phyloP scores from a whole-genome alignment of 2,888 invertebrate genomes.

The Cerastis rubricosa region DNA sequence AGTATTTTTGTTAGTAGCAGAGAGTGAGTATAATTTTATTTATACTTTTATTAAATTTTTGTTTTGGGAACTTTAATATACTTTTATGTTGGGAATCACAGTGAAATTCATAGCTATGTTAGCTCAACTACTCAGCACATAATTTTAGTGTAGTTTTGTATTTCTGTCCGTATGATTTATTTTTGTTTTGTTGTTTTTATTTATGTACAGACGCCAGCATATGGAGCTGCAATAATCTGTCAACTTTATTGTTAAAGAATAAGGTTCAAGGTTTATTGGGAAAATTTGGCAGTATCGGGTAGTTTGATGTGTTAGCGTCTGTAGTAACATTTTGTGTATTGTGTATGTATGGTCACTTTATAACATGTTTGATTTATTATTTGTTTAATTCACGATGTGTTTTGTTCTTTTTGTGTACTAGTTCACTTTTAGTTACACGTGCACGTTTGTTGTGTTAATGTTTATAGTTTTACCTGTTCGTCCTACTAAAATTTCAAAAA shows the following conservation, averaged over 20 bases:
- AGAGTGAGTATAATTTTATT: neutral
- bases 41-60: neutral
- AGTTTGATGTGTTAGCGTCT: too few species aligned
- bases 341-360: neutral
- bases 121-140: slow-evolving; percentile 1
- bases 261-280: too few species aligned
- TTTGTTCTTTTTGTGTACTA: slow-evolving; percentile 4
- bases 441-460: neutral
- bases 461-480: neutral
- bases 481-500: neutral
- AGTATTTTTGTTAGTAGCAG: neutral
- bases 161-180: neutral
- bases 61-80: neutral
- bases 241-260: too few species aligned
- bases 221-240: too few species aligned
- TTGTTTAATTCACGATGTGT: neutral
- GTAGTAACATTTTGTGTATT: neutral
- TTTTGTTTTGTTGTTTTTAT: neutral
- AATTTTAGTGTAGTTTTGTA: slow-evolving; percentile 4
- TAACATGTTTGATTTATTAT: neutral
- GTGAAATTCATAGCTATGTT: neutral
- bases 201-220: too few species aligned
- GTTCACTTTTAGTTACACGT: slow-evolving; percentile 1
- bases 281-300: too few species aligned
- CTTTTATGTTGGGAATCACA: neutral